A percentile compares a stretch with the other conserved stretches of the same genome.
These are phyloP conservation scores for Dendroctonus ponderosae DNA, from an alignment of 1,140 invertebrate genomes.

Conservation along the genomic window DNA sequence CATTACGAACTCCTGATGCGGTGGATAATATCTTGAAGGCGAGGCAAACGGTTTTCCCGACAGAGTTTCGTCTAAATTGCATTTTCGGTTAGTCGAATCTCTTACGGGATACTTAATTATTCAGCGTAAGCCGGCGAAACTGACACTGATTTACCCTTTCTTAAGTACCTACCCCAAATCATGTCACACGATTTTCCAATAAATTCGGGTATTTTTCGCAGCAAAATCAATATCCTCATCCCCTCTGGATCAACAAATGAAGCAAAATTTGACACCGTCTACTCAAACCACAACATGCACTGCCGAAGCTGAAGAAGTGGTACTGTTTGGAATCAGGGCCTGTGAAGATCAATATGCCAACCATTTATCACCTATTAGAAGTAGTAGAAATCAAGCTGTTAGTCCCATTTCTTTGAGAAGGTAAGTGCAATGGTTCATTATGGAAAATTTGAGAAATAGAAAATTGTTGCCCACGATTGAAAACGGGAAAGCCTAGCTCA, in stretches of 20 bases:
- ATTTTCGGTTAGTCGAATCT: background rate
- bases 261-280: conserved; percentile 20
- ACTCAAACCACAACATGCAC: conserved; percentile 26
- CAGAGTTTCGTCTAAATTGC: conserved; percentile 3
- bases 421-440: background rate
- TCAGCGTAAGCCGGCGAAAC: too few species aligned
- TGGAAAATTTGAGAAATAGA: too few species aligned
- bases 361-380: conserved; percentile 38
- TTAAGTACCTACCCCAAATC: too few species aligned
- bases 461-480: too few species aligned
- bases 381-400: conserved; percentile 37
- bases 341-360: conserved; percentile 32
- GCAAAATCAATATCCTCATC: conserved; percentile 26
- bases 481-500: too few species aligned
- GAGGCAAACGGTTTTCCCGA: background rate
- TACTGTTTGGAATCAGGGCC: conserved; percentile 26
- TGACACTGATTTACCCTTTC: too few species aligned
- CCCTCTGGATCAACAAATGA: conserved; percentile 27
- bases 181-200: too few species aligned
- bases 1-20: background rate
- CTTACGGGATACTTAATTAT: background rate
- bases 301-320: conserved; percentile 24
- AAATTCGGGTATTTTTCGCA: background rate
- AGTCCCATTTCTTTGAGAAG: conserved; percentile 43
- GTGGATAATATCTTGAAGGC: background rate